Conservation (phyloP, 2,113 vertebrate genomes). For the Upupa epops region DNA sequence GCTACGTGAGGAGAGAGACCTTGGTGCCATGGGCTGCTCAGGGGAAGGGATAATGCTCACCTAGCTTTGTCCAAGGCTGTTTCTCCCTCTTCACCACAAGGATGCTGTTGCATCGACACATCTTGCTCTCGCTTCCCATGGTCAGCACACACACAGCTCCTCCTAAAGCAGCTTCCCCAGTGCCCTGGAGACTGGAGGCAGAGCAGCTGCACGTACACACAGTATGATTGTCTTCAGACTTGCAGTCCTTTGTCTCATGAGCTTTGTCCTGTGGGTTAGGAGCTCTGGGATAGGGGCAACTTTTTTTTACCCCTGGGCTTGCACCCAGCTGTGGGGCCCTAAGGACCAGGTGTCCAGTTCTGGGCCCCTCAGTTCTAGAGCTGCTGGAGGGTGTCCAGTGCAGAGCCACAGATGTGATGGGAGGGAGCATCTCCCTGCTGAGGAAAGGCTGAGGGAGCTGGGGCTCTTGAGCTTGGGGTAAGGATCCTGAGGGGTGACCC, state of each 20-base stretch:
- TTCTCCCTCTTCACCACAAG: too few relatives aligned
- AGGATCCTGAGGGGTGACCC: too few relatives aligned
- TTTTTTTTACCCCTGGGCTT: background rate
- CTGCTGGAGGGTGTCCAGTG: too few relatives aligned
- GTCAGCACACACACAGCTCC: background rate
- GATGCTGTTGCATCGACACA: background rate
- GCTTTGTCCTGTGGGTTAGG: background rate
- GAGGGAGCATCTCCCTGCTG: too few relatives aligned
- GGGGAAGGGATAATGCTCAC: background rate
- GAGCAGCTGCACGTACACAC: background rate
- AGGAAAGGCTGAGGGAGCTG: too few relatives aligned
- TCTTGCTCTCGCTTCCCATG: background rate
- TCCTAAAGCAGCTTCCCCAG: background rate
- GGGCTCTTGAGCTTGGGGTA: too few relatives aligned
- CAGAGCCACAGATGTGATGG: too few relatives aligned
- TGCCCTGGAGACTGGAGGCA: background rate
- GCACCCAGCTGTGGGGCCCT: rapidly evolving
- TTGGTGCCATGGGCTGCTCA: background rate
- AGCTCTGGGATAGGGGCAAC: background rate
- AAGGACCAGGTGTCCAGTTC: background rate
- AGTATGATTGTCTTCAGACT: background rate
- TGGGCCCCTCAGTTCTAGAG: too few relatives aligned
- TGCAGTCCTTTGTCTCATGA: background rate
- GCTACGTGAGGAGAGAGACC: background rate
- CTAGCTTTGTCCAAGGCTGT: background rate